Percentiles rank a stretch among this genome's conserved stretches.
phyloP scores from a whole-genome alignment of 1,140 invertebrate genomes.

The Drosophila hydei region DNA sequence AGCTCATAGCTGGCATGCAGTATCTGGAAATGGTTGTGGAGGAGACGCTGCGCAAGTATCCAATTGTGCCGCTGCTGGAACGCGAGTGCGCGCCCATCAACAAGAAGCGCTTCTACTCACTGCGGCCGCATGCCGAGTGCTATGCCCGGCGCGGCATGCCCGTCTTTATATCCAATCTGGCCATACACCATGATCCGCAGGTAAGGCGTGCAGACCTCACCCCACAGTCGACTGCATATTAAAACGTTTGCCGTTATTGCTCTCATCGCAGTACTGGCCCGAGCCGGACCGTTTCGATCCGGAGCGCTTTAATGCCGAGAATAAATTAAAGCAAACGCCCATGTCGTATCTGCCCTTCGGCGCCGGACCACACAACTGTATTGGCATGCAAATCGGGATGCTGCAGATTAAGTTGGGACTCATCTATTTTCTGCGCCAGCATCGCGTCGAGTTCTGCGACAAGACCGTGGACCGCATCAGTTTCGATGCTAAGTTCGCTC shows the following conservation, averaged over 20 bases:
- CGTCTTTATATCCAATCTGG: constrained; percentile 74
- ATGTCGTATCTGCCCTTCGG: constrained; percentile 87
- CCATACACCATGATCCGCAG: constrained; percentile 78
- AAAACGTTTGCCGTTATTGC: not conserved
- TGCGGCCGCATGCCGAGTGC: constrained; percentile 74
- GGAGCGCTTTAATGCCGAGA: constrained; percentile 75
- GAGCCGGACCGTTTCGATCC: constrained; percentile 83
- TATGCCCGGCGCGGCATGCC: constrained; percentile 75
- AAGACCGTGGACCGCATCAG: constrained; percentile 67
- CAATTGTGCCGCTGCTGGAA: constrained; percentile 70
- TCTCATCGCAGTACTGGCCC: constrained; percentile 70
- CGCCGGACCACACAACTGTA: constrained; percentile 87
- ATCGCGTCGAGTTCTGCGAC: constrained; percentile 77
- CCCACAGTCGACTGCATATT: not conserved
- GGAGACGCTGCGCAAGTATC: constrained; percentile 84
- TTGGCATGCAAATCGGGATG: constrained; percentile 86
- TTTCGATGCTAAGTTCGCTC: constrained; percentile 70
- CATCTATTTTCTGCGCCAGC: constrained; percentile 71
- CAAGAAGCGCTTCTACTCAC: constrained; percentile 76
- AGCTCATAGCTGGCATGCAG: constrained; percentile 86
- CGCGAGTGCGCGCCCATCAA: constrained; percentile 79
- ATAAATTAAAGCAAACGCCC: constrained; percentile 61
- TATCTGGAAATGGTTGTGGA: constrained; percentile 87
- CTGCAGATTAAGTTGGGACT: constrained; percentile 85
- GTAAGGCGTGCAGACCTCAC: constrained; percentile 30